A percentile compares a stretch with the other conserved stretches of the same genome.
phyloP scores from a whole-genome alignment of 1,140 invertebrate genomes.

The Akabosia matsudoensis region DNA sequence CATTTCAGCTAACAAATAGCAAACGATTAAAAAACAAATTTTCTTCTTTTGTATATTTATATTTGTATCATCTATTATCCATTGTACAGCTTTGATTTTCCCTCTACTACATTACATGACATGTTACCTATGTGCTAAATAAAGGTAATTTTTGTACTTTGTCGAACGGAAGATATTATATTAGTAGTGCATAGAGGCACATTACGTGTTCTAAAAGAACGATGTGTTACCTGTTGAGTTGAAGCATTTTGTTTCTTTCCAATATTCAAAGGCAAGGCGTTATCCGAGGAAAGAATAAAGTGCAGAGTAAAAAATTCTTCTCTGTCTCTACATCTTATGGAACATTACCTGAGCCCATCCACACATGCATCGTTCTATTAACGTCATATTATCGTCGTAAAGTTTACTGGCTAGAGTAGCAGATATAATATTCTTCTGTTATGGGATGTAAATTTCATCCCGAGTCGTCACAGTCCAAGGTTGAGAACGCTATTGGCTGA shows the following conservation, averaged over 20 bases:
- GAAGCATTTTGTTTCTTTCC: not conserved
- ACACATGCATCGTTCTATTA: not conserved
- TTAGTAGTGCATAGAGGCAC: not conserved
- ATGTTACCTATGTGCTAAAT: too few relatives aligned
- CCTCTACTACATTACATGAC: too few relatives aligned
- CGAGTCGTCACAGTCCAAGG: not conserved
- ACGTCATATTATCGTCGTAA: not conserved
- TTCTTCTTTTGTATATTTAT: too few relatives aligned
- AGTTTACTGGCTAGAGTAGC: not conserved
- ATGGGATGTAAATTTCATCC: conserved; percentile 4
- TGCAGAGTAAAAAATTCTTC: not conserved
- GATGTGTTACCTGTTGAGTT: conserved; percentile 20
- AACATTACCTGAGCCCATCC: not conserved
- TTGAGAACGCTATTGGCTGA: not conserved
- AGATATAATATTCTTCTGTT: not conserved
- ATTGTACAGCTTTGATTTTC: too few relatives aligned
- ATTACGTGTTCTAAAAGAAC: not conserved
- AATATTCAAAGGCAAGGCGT: too few relatives aligned
- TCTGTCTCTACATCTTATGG: not conserved
- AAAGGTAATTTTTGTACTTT: too few relatives aligned
- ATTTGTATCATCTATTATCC: too few relatives aligned
- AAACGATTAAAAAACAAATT: too few relatives aligned
- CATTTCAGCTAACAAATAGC: too few relatives aligned
- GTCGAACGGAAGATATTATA: not conserved
- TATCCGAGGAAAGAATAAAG: not conserved